phyloP scores from a whole-genome alignment of 2,113 vertebrate genomes.

The Empidonax alnorum region DNA sequence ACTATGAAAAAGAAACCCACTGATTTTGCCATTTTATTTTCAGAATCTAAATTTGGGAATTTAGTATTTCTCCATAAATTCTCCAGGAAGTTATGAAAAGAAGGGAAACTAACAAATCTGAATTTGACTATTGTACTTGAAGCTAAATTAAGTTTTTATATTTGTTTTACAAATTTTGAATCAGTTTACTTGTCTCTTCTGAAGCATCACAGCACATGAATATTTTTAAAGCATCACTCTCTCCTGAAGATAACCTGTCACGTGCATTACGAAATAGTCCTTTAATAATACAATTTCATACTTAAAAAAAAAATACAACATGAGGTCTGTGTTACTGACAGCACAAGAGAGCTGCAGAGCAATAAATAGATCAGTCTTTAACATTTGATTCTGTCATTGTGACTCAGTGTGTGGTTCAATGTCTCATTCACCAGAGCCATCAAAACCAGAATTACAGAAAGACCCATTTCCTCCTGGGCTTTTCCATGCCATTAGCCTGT shows the following conservation, averaged over 20 bases:
- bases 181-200: background rate
- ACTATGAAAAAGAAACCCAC: background rate
- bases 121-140: background rate
- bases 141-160: background rate
- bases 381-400: background rate
- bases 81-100: background rate
- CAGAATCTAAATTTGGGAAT: background rate
- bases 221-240: background rate
- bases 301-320: background rate
- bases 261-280: background rate
- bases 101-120: background rate
- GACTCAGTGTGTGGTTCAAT: slow-evolving; percentile 32
- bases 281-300: background rate
- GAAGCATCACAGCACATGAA: background rate
- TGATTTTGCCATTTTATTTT: background rate
- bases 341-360: background rate
- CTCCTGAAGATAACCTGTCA: background rate
- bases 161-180: background rate
- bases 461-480: slow-evolving; percentile 1
- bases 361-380: background rate
- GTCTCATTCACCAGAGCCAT: slow-evolving; percentile 26
- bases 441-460: slow-evolving; percentile 11
- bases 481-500: background rate
- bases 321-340: background rate
- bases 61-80: background rate